A percentile compares a stretch with the other conserved stretches of the same genome.
Evolutionary conservation across 2,888 invertebrate genomes (phyloP).

Genomic region (Dryobotodes eremita): DNA sequence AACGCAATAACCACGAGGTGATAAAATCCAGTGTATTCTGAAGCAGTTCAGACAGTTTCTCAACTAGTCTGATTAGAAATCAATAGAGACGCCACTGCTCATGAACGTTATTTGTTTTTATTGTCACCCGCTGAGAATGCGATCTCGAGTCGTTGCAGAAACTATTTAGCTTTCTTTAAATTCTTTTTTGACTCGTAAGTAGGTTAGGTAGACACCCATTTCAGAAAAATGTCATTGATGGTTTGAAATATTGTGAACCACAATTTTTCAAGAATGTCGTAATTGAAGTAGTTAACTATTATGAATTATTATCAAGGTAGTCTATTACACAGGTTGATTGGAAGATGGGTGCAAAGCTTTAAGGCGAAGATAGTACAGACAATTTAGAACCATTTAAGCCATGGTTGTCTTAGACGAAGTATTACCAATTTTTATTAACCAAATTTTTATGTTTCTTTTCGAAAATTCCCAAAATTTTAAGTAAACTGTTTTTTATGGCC

Average conservation of each 20-base stretch:
- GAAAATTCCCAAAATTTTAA: no score
- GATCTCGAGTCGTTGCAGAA: constrained; percentile 42
- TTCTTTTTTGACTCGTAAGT: not conserved
- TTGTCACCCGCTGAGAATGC: constrained; percentile 64
- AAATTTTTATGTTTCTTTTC: no score
- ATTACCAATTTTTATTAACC: no score
- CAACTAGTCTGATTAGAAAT: constrained; percentile 67
- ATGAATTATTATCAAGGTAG: not conserved
- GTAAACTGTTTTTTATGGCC: no score
- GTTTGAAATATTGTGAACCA: not conserved
- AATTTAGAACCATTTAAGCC: no score
- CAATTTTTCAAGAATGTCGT: not conserved
- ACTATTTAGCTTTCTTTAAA: constrained; percentile 43
- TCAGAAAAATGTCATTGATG: not conserved
- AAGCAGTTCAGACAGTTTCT: constrained; percentile 46
- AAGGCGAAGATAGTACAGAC: no score
- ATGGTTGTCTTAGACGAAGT: no score
- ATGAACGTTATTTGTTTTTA: constrained; percentile 61
- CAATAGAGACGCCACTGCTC: constrained; percentile 61
- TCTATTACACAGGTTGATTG: no score
- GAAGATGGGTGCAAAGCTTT: no score
- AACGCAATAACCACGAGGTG: constrained; percentile 13
- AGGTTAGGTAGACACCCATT: not conserved
- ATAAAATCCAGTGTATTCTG: constrained; percentile 46
- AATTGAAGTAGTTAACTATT: not conserved